These are phyloP conservation scores for Urophycis tenuis DNA, from an alignment of 2,797 vertebrate species.

Conservation along the genomic window DNA sequence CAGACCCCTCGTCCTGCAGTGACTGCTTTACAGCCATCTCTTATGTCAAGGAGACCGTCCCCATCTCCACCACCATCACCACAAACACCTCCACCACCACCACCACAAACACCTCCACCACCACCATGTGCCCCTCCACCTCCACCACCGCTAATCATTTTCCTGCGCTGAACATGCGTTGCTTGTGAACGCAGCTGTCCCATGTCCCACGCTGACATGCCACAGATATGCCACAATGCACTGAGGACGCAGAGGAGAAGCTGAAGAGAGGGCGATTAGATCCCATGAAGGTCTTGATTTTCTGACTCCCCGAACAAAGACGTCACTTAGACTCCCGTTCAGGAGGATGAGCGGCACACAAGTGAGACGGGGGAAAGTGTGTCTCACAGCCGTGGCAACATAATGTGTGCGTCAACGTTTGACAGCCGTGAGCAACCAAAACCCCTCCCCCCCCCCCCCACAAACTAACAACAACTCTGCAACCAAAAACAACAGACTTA, in stretches of 20 bases:
- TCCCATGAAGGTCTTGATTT: no score
- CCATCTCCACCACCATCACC: not conserved
- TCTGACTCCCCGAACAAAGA: no score
- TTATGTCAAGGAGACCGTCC: not conserved
- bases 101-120: not conserved
- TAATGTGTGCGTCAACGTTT: not conserved
- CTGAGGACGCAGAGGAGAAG: no score
- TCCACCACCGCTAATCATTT: no score
- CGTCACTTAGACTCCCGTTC: no score
- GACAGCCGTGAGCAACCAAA: not conserved
- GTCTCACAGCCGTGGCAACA: not conserved
- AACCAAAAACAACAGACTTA: not conserved
- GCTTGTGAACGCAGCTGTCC: not conserved
- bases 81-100: not conserved
- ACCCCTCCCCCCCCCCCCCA: no score
- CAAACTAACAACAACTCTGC: no score
- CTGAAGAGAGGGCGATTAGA: not conserved
- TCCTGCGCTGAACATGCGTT: not conserved
- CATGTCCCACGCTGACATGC: not conserved
- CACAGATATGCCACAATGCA: not conserved
- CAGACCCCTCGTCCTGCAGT: slow-evolving; percentile 9
- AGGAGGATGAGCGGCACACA: not conserved
- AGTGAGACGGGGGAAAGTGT: not conserved
- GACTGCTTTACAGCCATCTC: not conserved
- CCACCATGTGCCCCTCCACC: not conserved